Evolutionary conservation across 2,113 vertebrate species (phyloP).

Genomic region (Chlamydotis undulata): DNA sequence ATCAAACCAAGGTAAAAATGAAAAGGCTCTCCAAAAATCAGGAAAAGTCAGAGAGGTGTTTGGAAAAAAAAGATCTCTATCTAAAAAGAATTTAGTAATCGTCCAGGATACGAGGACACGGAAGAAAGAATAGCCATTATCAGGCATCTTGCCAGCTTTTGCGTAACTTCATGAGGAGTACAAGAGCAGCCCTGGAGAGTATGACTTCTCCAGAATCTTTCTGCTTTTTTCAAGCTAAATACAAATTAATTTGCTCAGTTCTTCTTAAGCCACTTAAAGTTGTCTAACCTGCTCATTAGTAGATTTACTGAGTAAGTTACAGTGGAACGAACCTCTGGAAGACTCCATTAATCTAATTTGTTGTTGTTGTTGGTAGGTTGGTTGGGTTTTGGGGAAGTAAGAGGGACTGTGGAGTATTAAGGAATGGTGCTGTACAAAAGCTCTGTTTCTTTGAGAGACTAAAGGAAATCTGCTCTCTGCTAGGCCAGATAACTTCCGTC

Average conservation of each 20-base stretch:
- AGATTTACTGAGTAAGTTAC: not conserved
- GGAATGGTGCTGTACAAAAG: not conserved
- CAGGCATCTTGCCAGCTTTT: not conserved
- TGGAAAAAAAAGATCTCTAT: not conserved
- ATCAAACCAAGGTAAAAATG: not conserved
- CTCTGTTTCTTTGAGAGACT: not conserved
- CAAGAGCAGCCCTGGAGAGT: not conserved
- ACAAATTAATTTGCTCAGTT: not conserved
- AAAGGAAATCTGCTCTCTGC: not conserved
- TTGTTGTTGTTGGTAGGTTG: not conserved
- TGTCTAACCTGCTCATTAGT: not conserved
- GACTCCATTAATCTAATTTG: not conserved
- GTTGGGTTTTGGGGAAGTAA: not conserved
- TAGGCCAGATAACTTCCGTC: not conserved
- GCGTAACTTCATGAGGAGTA: not conserved
- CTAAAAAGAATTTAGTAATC: not conserved
- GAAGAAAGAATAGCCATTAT: not conserved
- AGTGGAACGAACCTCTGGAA: not conserved
- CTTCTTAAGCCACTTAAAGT: not conserved
- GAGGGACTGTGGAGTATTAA: rapidly evolving
- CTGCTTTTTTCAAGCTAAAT: not conserved
- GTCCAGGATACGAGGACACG: not conserved
- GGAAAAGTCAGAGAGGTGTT: not conserved
- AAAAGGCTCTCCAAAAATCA: not conserved
- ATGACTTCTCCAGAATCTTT: not conserved